phyloP scores from a whole-genome alignment of 2,113 vertebrate species.

The Panthera leo region DNA sequence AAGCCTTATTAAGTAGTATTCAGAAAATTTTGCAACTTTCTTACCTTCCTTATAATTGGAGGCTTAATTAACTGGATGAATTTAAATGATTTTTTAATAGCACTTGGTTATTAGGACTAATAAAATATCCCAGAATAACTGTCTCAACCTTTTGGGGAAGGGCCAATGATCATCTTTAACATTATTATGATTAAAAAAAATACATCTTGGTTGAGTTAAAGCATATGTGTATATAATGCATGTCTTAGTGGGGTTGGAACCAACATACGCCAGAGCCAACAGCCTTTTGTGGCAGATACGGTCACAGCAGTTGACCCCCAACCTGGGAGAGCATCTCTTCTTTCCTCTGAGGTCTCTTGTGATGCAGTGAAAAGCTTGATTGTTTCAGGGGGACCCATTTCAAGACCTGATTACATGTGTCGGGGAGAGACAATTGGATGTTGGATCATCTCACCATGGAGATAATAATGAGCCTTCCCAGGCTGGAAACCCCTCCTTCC shows the following conservation, averaged over 20 bases:
- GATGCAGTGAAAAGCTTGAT: background rate
- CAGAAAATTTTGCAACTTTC: constrained; percentile 58
- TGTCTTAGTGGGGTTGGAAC: background rate
- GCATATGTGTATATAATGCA: background rate
- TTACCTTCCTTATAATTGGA: constrained; percentile 66
- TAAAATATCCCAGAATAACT: constrained; percentile 70
- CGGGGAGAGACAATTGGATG: background rate
- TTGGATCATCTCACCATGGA: background rate
- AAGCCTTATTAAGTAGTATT: constrained; percentile 64
- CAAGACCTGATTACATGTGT: background rate
- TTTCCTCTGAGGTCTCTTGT: background rate
- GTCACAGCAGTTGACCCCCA: background rate
- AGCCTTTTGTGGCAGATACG: background rate
- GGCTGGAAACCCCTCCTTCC: background rate
- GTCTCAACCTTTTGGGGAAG: background rate
- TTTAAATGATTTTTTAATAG: constrained; percentile 63
- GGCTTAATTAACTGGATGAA: constrained; percentile 71
- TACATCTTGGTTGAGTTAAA: constrained; percentile 31
- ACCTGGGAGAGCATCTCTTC: background rate
- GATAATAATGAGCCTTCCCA: background rate
- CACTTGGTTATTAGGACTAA: constrained; percentile 71
- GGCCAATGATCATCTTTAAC: constrained; percentile 40
- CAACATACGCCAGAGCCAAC: background rate
- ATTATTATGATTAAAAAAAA: constrained; percentile 52
- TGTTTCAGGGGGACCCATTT: background rate